These are phyloP conservation scores for Agrochola lota DNA, from an alignment of 2,888 invertebrate species.

Conservation along the genomic window DNA sequence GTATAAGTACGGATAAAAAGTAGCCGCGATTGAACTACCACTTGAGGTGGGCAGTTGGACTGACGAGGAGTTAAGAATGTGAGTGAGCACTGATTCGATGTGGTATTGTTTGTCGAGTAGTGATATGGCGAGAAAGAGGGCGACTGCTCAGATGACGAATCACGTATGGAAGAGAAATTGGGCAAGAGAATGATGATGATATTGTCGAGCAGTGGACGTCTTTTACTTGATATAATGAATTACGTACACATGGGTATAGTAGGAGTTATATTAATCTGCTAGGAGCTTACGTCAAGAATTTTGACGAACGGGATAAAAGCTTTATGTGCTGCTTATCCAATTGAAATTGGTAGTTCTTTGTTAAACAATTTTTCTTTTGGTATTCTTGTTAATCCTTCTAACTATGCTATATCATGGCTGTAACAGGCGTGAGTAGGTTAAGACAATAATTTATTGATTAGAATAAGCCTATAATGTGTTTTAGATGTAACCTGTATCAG, in stretches of 20 bases:
- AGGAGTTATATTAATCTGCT: not conserved
- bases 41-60: slow-evolving; percentile 60
- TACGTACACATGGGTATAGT: not conserved
- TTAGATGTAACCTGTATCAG: not conserved
- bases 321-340: not conserved
- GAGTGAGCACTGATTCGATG: slow-evolving; percentile 16
- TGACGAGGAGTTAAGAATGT: slow-evolving; percentile 9
- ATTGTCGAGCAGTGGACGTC: too few relatives aligned
- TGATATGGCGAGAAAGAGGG: not conserved
- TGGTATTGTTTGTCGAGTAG: not conserved
- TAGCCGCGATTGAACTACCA: slow-evolving; percentile 60
- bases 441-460: not conserved
- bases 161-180: too few relatives aligned
- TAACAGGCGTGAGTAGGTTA: not conserved
- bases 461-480: not conserved
- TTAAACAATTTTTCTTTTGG: not conserved
- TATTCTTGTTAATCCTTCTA: not conserved
- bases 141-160: not conserved
- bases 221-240: too few relatives aligned
- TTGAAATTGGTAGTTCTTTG: not conserved
- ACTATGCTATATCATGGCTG: not conserved
- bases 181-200: too few relatives aligned
- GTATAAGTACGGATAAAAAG: slow-evolving; percentile 49
- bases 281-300: not conserved
- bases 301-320: not conserved